Evolutionary conservation across 2,888 invertebrate species (phyloP).

Genomic region (Cerastis rubricosa): DNA sequence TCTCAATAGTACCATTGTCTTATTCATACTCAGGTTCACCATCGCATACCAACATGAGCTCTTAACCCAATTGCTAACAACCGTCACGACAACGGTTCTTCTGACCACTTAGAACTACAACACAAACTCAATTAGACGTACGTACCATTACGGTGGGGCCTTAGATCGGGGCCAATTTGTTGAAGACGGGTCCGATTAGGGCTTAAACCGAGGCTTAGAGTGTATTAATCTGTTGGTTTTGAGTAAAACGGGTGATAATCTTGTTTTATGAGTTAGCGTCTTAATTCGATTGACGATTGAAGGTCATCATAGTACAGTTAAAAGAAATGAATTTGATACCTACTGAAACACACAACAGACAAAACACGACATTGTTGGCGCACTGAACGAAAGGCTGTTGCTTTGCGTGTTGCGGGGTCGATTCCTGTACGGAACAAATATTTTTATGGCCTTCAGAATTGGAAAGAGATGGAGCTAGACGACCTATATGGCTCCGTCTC

Average conservation of each 20-base stretch:
- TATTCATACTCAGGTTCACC: conserved; percentile 29
- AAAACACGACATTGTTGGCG: too few species aligned
- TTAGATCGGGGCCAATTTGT: conserved; percentile 50
- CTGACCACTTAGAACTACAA: conserved; percentile 68
- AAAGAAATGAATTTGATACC: too few species aligned
- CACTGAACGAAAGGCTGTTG: too few species aligned
- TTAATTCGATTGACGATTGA: background rate
- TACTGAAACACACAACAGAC: too few species aligned
- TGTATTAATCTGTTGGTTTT: conserved; percentile 17
- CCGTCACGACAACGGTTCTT: conserved; percentile 58
- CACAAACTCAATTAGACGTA: conserved; percentile 67
- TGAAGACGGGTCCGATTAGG: conserved; percentile 23
- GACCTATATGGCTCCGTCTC: too few species aligned
- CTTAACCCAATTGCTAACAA: conserved; percentile 68
- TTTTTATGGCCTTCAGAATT: too few species aligned
- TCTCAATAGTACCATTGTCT: background rate
- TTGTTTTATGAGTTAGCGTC: background rate
- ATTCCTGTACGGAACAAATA: too few species aligned
- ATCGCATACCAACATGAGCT: conserved; percentile 47
- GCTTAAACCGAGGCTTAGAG: conserved; percentile 14
- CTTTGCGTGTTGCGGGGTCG: too few species aligned
- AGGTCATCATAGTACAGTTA: too few species aligned
- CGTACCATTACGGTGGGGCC: conserved; percentile 55
- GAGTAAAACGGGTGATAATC: background rate
- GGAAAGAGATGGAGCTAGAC: too few species aligned